A percentile compares a stretch with the other conserved stretches of the same genome.
Evolutionary conservation across 2,113 vertebrate genomes (phyloP).

Genomic region (Pterophyllum scalare): DNA sequence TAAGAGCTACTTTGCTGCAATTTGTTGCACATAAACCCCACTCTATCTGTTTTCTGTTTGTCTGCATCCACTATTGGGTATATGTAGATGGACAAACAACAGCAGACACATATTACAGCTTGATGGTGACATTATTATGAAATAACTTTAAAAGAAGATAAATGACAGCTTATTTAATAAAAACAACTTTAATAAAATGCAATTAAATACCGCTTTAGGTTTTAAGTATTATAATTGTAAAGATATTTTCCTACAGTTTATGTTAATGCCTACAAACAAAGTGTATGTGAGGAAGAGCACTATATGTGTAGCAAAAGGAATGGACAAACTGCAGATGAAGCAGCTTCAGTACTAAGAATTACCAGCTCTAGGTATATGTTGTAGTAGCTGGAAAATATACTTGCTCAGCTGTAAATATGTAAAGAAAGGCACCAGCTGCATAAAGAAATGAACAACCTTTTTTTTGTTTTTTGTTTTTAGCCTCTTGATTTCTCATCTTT

Average conservation of each 20-base stretch:
- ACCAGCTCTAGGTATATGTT: not conserved
- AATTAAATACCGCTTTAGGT: not conserved
- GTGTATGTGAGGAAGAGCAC: not conserved
- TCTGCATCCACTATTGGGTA: too few relatives aligned
- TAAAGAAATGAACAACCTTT: not conserved
- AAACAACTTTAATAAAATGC: not conserved
- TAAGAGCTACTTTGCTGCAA: not conserved
- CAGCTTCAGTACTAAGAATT: constrained; percentile 10
- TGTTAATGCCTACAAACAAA: not conserved
- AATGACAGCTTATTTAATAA: not conserved
- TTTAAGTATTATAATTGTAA: not conserved
- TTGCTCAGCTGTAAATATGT: constrained; percentile 36
- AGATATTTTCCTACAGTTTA: not conserved
- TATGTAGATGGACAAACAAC: too few relatives aligned
- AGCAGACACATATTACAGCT: not conserved
- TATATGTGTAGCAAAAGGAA: not conserved
- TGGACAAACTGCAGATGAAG: not conserved
- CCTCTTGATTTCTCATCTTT: not conserved
- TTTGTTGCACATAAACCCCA: not conserved
- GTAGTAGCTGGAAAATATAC: not conserved
- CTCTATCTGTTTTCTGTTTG: too few relatives aligned
- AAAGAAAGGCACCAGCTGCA: constrained; percentile 27
- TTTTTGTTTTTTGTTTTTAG: not conserved
- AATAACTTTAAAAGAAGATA: not conserved
- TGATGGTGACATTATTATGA: not conserved